phyloP scores from a whole-genome alignment of 2,797 vertebrate species.

The Cygnus olor region DNA sequence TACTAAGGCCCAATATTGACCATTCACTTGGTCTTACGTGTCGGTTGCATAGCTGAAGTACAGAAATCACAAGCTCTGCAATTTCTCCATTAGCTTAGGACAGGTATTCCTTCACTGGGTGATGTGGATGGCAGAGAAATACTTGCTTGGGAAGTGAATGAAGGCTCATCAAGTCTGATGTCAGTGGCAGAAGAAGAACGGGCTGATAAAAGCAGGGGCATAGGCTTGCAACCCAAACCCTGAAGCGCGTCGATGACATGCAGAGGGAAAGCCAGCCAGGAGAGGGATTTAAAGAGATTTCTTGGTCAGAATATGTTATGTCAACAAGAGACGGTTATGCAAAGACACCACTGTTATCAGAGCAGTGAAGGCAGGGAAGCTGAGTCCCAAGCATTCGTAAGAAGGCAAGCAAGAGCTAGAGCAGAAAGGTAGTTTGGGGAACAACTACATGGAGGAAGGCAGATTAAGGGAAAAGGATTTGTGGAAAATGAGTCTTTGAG shows the following conservation, averaged over 20 bases:
- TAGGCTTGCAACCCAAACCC: not conserved
- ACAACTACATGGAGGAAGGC: not conserved
- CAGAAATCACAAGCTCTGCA: fast-evolving
- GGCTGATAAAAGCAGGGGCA: not conserved
- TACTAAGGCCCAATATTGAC: not conserved
- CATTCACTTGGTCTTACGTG: not conserved
- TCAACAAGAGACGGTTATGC: not conserved
- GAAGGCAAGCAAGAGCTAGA: not conserved
- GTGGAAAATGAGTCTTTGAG: not conserved
- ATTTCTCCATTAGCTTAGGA: not conserved
- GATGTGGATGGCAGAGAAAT: not conserved
- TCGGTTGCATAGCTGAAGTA: not conserved
- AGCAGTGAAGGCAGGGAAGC: not conserved
- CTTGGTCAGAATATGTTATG: not conserved
- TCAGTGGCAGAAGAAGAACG: not conserved
- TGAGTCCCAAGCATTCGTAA: not conserved
- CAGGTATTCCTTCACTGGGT: not conserved
- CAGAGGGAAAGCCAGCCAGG: not conserved
- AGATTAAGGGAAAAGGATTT: not conserved
- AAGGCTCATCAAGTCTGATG: not conserved
- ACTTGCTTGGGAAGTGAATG: not conserved
- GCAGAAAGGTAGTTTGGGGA: not conserved
- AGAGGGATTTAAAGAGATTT: not conserved
- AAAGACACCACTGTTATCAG: not conserved
- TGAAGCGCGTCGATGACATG: not conserved